Percentiles rank a stretch among this genome's conserved stretches.
These are phyloP conservation scores for Drosophila formosana DNA, from an alignment of 2,888 invertebrate species.

Conservation along the genomic window DNA sequence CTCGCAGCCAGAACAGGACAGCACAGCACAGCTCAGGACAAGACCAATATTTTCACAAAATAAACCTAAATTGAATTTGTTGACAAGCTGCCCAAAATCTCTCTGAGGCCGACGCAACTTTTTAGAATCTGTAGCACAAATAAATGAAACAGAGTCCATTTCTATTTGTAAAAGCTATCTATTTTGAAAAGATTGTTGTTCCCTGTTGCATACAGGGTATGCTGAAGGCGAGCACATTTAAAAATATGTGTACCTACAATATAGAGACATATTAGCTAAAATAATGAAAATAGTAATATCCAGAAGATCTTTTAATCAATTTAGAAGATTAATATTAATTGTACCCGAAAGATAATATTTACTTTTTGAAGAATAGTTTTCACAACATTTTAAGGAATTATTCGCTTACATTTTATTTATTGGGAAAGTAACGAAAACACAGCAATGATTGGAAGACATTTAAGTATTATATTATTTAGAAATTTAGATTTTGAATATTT, in stretches of 20 bases:
- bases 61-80: slow-evolving; percentile 71
- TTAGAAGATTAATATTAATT: no score
- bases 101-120: neutral
- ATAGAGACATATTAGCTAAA: no score
- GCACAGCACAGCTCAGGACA: neutral
- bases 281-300: no score
- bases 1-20: slow-evolving; percentile 3
- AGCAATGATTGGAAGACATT: no score
- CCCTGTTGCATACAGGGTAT: neutral
- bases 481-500: no score
- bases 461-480: no score
- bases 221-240: neutral
- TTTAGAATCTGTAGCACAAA: neutral
- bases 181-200: neutral
- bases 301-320: no score
- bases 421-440: no score
- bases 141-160: neutral
- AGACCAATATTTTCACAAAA: slow-evolving; percentile 50
- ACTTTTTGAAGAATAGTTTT: no score
- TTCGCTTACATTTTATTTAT: no score
- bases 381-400: no score
- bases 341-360: no score
- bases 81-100: slow-evolving; percentile 27
- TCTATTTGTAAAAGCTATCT: neutral
- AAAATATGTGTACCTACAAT: neutral